A percentile compares a stretch with the other conserved stretches of the same genome.
Evolutionary conservation across 2,797 vertebrate species (phyloP).

Genomic region (Avahi laniger): DNA sequence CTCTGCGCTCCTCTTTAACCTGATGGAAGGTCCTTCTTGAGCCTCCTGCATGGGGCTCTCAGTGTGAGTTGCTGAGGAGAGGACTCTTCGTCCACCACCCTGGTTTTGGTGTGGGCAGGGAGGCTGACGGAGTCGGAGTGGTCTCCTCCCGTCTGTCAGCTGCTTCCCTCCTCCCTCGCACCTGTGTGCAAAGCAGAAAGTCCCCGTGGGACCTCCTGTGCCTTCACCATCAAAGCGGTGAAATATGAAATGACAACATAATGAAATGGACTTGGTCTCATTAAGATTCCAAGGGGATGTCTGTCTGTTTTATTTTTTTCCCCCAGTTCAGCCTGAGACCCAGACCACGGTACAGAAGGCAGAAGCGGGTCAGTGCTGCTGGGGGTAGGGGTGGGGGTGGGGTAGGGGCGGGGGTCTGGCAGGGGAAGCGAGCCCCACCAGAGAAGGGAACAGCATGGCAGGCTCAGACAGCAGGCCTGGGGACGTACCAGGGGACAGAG

Average conservation of each 20-base stretch:
- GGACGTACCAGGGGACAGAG: background rate
- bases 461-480: background rate
- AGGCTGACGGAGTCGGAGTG: background rate
- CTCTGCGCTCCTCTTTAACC: slow-evolving; percentile 28
- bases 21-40: background rate
- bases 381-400: background rate
- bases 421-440: background rate
- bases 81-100: background rate
- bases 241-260: slow-evolving; percentile 78
- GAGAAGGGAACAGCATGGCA: background rate
- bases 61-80: background rate
- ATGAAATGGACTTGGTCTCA: slow-evolving; percentile 77
- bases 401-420: too few species aligned
- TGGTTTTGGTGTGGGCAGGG: background rate
- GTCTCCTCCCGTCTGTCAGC: slow-evolving; percentile 11
- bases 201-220: slow-evolving; percentile 63
- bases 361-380: slow-evolving; percentile 59
- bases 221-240: slow-evolving; percentile 61
- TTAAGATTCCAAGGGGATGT: slow-evolving; percentile 73
- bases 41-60: background rate
- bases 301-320: background rate
- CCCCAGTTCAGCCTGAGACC: slow-evolving; percentile 42
- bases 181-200: slow-evolving; percentile 45
- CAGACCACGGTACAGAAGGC: background rate
- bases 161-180: background rate